These are phyloP conservation scores for Karalla daura DNA, from an alignment of 2,797 vertebrate species.

Conservation along the genomic window DNA sequence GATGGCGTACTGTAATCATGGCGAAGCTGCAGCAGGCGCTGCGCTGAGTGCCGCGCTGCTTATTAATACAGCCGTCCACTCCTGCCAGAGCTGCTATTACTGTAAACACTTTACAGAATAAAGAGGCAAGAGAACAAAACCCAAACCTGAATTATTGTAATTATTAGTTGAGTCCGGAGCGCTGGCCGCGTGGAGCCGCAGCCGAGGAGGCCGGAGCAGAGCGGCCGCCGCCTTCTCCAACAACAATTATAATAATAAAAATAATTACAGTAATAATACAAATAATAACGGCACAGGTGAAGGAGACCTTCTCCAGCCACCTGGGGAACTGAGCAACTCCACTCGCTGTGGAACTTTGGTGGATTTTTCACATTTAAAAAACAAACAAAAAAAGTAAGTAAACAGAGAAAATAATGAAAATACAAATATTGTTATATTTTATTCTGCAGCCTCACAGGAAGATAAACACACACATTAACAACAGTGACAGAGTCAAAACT, in stretches of 20 bases:
- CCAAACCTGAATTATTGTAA: constrained; percentile 66
- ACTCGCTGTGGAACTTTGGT: background rate
- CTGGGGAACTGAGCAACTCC: background rate
- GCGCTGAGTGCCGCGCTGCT: constrained; percentile 78
- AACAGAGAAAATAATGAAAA: no score
- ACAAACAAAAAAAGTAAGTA: background rate
- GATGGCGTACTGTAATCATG: constrained; percentile 87
- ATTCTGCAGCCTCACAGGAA: no score
- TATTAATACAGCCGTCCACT: constrained; percentile 82
- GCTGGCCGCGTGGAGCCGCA: constrained; percentile 31
- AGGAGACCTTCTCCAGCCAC: background rate
- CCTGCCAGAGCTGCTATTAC: constrained; percentile 75
- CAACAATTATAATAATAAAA: constrained; percentile 48
- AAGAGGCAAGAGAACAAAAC: constrained; percentile 44
- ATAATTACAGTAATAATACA: constrained; percentile 58
- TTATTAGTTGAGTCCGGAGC: constrained; percentile 55
- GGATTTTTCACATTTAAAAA: background rate
- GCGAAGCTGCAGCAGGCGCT: constrained; percentile 82
- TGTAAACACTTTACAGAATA: constrained; percentile 66
- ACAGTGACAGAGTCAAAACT: no score
- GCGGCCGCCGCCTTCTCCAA: constrained; percentile 33
- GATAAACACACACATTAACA: no score
- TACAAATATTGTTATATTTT: no score
- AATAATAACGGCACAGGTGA: constrained; percentile 21
- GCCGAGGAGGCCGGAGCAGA: constrained; percentile 28